These are phyloP conservation scores for Cheilinus undulatus DNA, from an alignment of 2,113 vertebrate species.

Conservation along the genomic window DNA sequence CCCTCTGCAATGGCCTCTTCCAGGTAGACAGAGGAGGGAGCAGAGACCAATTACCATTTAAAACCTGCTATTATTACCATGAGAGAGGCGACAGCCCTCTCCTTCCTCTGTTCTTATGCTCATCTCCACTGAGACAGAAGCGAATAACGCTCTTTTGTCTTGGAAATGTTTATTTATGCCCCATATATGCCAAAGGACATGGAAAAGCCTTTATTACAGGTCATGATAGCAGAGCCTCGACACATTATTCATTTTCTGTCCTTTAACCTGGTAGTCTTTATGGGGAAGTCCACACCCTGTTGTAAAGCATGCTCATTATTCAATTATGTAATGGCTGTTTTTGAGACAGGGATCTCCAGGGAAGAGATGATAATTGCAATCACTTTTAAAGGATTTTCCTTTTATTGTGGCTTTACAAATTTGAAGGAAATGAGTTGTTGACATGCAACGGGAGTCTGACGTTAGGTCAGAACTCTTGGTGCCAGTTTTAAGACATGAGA, in stretches of 20 bases:
- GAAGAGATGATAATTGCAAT: slow-evolving; percentile 15
- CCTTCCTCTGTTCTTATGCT: slow-evolving; percentile 53
- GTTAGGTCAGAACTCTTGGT: slow-evolving; percentile 8
- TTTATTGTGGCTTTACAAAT: slow-evolving; percentile 10
- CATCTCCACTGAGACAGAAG: slow-evolving; percentile 54
- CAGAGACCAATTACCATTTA: slow-evolving; percentile 70
- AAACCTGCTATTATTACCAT: slow-evolving; percentile 80
- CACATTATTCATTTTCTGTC: slow-evolving; percentile 72
- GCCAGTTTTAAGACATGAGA: slow-evolving; percentile 4
- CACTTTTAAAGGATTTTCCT: slow-evolving; percentile 6
- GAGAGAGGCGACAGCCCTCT: slow-evolving; percentile 71
- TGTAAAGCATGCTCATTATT: slow-evolving; percentile 73
- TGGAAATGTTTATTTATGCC: slow-evolving; percentile 72
- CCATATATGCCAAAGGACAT: slow-evolving; percentile 68
- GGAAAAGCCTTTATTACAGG: slow-evolving; percentile 77
- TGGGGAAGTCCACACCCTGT: slow-evolving; percentile 68
- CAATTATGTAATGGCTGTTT: slow-evolving; percentile 59
- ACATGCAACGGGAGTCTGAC: slow-evolving; percentile 6
- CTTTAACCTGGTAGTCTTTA: slow-evolving; percentile 69
- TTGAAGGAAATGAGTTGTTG: slow-evolving; percentile 1
- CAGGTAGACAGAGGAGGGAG: slow-evolving; percentile 64
- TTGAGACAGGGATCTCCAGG: slow-evolving; percentile 27
- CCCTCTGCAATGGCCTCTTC: slow-evolving; percentile 53
- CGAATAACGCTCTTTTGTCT: slow-evolving; percentile 66
- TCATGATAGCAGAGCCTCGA: slow-evolving; percentile 68